These are phyloP conservation scores for Leptocoma aspasia DNA, from an alignment of 2,113 vertebrate genomes.

Conservation along the genomic window DNA sequence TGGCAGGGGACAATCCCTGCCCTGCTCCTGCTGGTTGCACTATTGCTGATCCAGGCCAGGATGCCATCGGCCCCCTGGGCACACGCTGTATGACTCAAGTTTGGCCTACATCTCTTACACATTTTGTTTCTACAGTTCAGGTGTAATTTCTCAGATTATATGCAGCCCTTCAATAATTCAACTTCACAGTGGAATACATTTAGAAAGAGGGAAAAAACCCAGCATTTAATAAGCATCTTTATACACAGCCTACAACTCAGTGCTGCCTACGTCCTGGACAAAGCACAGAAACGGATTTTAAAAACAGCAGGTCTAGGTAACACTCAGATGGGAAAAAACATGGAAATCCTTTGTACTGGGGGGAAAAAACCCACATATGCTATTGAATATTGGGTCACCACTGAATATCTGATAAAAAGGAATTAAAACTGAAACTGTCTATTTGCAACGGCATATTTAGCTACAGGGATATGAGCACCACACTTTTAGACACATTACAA, in stretches of 20 bases:
- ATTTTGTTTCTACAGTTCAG: background rate
- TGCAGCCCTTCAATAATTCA: background rate
- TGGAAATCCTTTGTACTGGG: background rate
- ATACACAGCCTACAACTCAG: background rate
- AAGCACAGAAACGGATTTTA: background rate
- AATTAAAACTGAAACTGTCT: background rate
- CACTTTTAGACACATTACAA: background rate
- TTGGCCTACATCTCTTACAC: background rate
- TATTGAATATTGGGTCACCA: background rate
- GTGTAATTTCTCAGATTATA: background rate
- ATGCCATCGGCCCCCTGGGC: rapidly evolving
- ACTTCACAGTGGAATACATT: background rate
- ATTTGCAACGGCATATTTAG: background rate
- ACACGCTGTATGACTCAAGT: rapidly evolving
- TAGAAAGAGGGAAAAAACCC: background rate
- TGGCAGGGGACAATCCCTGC: background rate
- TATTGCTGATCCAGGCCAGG: background rate
- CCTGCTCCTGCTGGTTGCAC: background rate
- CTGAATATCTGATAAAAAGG: background rate
- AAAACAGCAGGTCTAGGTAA: background rate
- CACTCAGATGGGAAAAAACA: background rate
- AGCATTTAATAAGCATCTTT: background rate
- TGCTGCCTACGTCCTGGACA: background rate
- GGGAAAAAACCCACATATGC: rapidly evolving
- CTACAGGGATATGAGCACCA: background rate